Evolutionary conservation across 2,888 invertebrate species (phyloP).

Genomic region (Pandemis heparana): DNA sequence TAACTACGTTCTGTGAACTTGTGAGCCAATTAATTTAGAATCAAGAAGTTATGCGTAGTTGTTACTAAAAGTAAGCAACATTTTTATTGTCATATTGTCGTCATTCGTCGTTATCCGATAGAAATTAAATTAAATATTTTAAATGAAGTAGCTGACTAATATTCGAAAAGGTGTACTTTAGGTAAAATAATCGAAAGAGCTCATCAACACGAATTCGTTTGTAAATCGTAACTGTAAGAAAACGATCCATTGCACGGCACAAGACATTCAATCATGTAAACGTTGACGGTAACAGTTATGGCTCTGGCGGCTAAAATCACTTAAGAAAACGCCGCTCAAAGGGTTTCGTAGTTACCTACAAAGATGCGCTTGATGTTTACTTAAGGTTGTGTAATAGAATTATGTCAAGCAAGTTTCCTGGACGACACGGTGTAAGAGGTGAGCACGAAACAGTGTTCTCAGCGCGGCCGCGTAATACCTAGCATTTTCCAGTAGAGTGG

Average conservation of each 20-base stretch:
- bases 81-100: not conserved
- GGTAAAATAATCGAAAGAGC: not conserved
- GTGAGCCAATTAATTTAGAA: slow-evolving; percentile 26
- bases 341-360: not conserved
- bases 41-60: not conserved
- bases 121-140: not conserved
- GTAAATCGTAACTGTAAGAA: not conserved
- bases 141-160: not conserved
- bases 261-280: not conserved
- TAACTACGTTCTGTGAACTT: slow-evolving; percentile 36
- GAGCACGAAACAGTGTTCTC: slow-evolving; percentile 29
- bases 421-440: not conserved
- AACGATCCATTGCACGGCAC: not conserved
- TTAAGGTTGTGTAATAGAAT: not conserved
- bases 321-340: not conserved
- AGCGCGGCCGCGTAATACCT: slow-evolving; percentile 69
- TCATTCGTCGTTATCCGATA: not conserved
- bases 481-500: slow-evolving; percentile 82
- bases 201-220: not conserved
- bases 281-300: no score
- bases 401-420: slow-evolving; percentile 15
- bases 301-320: not conserved
- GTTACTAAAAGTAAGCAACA: not conserved
- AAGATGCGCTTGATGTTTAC: not conserved
- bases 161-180: not conserved